Conservation (phyloP, 2,113 vertebrate genomes). For the Synodontis membranacea region DNA sequence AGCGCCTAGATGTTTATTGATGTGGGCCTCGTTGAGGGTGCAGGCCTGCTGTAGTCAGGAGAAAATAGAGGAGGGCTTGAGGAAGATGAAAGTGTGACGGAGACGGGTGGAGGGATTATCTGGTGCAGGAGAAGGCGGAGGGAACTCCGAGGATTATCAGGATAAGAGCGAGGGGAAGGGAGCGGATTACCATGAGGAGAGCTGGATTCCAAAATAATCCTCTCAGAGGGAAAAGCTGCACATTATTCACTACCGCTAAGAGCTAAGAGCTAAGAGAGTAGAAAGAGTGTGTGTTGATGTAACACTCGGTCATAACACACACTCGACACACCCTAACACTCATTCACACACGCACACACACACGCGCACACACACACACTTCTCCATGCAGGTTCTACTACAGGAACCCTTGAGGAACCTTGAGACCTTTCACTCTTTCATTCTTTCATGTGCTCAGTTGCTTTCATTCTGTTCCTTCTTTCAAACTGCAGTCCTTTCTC, state of each 20-base stretch:
- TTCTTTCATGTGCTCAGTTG: background rate
- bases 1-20: background rate
- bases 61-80: background rate
- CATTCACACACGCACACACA: background rate
- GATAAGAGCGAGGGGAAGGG: constrained; percentile 68
- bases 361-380: background rate
- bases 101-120: constrained; percentile 54
- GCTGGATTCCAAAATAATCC: constrained; percentile 76
- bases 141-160: constrained; percentile 68
- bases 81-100: constrained; percentile 33
- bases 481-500: background rate
- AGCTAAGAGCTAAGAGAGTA: constrained; percentile 20
- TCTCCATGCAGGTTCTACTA: background rate
- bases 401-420: background rate
- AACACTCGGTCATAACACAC: constrained; percentile 35
- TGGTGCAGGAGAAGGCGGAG: constrained; percentile 57
- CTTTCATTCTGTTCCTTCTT: background rate
- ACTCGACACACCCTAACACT: background rate
- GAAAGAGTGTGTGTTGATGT: constrained; percentile 32
- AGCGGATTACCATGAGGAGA: constrained; percentile 71
- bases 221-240: constrained; percentile 57
- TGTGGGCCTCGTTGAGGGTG: background rate
- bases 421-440: too few species aligned
- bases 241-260: constrained; percentile 56
- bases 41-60: background rate